phyloP scores from a whole-genome alignment of 2,113 vertebrate genomes.

The Sebastes fasciatus region DNA sequence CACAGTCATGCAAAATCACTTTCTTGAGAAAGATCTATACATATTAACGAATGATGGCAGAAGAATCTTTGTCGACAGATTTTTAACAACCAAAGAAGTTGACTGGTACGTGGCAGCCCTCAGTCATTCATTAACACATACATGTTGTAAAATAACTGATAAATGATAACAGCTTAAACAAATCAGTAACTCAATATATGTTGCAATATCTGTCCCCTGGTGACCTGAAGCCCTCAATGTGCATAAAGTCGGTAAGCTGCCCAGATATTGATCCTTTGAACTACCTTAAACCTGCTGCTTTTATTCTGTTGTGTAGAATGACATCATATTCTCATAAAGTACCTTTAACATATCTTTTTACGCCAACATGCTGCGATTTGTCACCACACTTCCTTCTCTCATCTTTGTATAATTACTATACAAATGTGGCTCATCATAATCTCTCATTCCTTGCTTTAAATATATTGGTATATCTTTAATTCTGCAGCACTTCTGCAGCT shows the following conservation, averaged over 20 bases:
- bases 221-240: constrained; percentile 33
- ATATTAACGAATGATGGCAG: not conserved
- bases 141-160: constrained; percentile 57
- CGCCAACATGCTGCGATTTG: constrained; percentile 12
- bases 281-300: constrained; percentile 25
- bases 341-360: not conserved
- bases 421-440: constrained; percentile 16
- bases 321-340: constrained; percentile 38
- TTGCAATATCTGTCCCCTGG: constrained; percentile 40
- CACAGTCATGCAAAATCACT: not conserved
- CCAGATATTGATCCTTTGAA: constrained; percentile 22
- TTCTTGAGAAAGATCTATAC: constrained; percentile 2
- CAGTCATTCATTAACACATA: constrained; percentile 60
- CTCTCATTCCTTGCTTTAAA: constrained; percentile 20
- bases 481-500: constrained; percentile 27
- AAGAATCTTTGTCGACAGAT: constrained; percentile 1
- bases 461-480: constrained; percentile 2
- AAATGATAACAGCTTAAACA: constrained; percentile 40
- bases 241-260: constrained; percentile 42
- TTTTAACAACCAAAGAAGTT: constrained; percentile 1
- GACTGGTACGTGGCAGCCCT: constrained; percentile 15
- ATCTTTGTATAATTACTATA: not conserved
- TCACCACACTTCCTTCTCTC: not conserved
- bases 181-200: constrained; percentile 39
- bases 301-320: constrained; percentile 30